phyloP scores from a whole-genome alignment of 1,140 invertebrate genomes.

The Sarcophaga peregrina region DNA sequence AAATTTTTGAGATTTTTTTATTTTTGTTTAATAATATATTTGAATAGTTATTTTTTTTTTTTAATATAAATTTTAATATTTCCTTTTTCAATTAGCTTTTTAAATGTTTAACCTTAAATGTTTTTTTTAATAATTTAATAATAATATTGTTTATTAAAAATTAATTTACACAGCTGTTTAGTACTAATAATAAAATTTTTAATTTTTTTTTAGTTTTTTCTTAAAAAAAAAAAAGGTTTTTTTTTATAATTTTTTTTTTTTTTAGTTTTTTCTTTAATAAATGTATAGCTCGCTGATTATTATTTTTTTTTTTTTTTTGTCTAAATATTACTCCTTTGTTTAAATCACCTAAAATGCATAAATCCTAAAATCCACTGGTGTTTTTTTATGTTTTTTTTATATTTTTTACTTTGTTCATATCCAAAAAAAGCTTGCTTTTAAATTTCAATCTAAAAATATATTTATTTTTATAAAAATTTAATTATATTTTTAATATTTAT shows the following conservation, averaged over 20 bases:
- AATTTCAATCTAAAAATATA: neutral
- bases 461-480: too few relatives aligned
- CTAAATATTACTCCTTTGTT: neutral
- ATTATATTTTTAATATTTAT: neutral
- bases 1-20: neutral
- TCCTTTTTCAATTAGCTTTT: slow-evolving; percentile 43
- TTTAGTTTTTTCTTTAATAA: neutral
- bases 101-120: slow-evolving; percentile 54
- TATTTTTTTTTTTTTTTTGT: neutral
- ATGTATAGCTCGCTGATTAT: slow-evolving; percentile 17
- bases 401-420: too few relatives aligned
- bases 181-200: neutral
- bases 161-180: slow-evolving; percentile 39
- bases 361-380: slow-evolving; percentile 24
- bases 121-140: slow-evolving; percentile 51
- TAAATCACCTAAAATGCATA: slow-evolving; percentile 8
- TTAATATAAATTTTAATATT: slow-evolving; percentile 28
- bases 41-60: neutral
- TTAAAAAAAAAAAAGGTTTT: slow-evolving; percentile 9
- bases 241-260: neutral
- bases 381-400: neutral
- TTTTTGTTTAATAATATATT: slow-evolving; percentile 53
- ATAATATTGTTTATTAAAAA: slow-evolving; percentile 27
- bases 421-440: slow-evolving; percentile 11
- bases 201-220: slow-evolving; percentile 45